Percentiles rank a stretch among this genome's conserved stretches.
Conservation (phyloP, 2,797 vertebrate genomes). For the Eidolon dupreanum region DNA sequence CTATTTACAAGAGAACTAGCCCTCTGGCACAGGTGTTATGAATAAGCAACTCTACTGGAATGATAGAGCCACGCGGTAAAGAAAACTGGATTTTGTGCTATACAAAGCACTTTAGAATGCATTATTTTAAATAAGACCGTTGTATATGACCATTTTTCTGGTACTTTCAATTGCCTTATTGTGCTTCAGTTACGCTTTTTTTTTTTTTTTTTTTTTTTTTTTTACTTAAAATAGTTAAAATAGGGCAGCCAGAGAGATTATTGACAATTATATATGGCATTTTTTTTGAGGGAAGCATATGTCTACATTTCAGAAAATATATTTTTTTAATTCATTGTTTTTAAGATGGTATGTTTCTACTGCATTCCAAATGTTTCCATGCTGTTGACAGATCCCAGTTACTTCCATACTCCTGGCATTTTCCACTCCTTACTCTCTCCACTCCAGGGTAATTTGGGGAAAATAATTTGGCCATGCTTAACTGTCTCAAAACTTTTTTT, state of each 20-base stretch:
- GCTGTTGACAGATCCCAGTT: not conserved
- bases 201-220: not conserved
- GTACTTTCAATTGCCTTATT: not conserved
- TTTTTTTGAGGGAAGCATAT: not conserved
- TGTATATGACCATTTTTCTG: not conserved
- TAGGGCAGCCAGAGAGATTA: not conserved
- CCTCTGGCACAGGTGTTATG: too few species aligned
- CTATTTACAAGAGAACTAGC: not conserved
- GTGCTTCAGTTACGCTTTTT: not conserved
- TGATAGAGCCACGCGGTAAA: not conserved
- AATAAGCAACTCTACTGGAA: not conserved
- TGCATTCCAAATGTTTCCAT: not conserved
- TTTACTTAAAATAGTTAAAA: not conserved
- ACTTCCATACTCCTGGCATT: not conserved
- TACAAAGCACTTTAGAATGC: not conserved
- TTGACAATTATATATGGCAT: not conserved
- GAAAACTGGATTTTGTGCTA: not conserved
- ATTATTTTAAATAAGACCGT: not conserved
- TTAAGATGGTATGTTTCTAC: not conserved
- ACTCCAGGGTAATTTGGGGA: not conserved
- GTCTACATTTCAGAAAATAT: not conserved
- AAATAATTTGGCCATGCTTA: not conserved
- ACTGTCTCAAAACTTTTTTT: not conserved
- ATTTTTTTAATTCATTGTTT: not conserved
- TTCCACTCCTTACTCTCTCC: not conserved